Evolutionary conservation across 2,113 vertebrate species (phyloP).

Genomic region (Rhadina sibilatrix): DNA sequence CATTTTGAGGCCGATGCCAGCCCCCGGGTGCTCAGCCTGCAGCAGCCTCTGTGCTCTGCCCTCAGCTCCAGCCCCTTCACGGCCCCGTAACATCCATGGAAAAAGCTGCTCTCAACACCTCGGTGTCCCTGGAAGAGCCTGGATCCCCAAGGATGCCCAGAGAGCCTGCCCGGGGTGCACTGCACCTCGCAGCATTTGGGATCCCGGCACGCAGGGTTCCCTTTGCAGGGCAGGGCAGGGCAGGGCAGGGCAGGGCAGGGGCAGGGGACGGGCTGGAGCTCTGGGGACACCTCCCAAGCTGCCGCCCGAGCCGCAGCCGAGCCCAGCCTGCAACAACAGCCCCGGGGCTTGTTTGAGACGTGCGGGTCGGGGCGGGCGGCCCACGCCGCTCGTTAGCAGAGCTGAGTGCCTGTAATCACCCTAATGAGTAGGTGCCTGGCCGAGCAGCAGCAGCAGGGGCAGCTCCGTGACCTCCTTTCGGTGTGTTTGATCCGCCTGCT

Average conservation of each 20-base stretch:
- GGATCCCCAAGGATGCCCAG: accelerated
- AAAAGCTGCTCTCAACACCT: neutral
- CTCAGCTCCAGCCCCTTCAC: neutral
- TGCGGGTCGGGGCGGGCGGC: neutral
- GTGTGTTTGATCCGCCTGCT: neutral
- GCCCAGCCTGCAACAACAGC: neutral
- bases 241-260: neutral
- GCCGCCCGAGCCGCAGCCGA: neutral
- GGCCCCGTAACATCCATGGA: accelerated
- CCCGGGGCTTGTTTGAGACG: neutral
- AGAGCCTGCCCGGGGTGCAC: accelerated
- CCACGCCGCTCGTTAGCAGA: neutral
- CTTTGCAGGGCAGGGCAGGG: neutral
- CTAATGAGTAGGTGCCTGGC: neutral
- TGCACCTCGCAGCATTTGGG: accelerated
- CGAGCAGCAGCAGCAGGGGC: neutral
- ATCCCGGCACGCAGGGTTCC: neutral
- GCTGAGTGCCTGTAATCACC: neutral
- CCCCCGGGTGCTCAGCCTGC: accelerated
- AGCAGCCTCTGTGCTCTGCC: neutral
- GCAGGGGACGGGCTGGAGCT: accelerated
- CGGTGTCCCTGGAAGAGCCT: accelerated
- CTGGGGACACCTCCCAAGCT: neutral
- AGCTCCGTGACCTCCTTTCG: neutral
- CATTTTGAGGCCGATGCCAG: neutral